These are phyloP conservation scores for Cheilosia impressa DNA, from an alignment of 2,888 invertebrate species.

Conservation along the genomic window DNA sequence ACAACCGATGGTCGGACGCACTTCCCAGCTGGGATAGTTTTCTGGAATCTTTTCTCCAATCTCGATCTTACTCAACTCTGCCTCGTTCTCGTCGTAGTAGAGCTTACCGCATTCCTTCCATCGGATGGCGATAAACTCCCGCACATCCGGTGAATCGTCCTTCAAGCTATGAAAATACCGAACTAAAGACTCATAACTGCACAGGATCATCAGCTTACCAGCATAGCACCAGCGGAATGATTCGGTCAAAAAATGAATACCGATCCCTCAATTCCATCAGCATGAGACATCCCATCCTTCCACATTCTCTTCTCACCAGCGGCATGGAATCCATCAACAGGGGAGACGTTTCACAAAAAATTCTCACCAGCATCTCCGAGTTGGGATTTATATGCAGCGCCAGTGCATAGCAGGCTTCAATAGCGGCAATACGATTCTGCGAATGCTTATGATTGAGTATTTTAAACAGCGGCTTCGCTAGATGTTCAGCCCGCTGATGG, in stretches of 20 bases:
- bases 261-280: conserved; percentile 91
- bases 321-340: conserved; percentile 93
- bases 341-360: conserved; percentile 92
- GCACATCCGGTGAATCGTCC: conserved; percentile 91
- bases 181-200: neutral
- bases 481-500: conserved; percentile 89
- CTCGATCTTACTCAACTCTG: conserved; percentile 93
- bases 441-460: conserved; percentile 93
- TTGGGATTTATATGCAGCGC: conserved; percentile 86
- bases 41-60: conserved; percentile 87
- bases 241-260: conserved; percentile 94
- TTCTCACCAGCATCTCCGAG: conserved; percentile 88
- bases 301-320: conserved; percentile 90
- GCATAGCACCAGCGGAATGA: conserved; percentile 93
- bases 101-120: conserved; percentile 91
- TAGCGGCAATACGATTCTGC: conserved; percentile 89
- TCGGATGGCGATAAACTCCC: conserved; percentile 86
- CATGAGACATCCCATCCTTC: conserved; percentile 91
- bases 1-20: conserved; percentile 94
- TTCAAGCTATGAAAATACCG: conserved; percentile 85
- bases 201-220: conserved; percentile 84
- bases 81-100: conserved; percentile 94
- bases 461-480: conserved; percentile 89
- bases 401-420: conserved; percentile 88
- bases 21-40: conserved; percentile 90